A percentile compares a stretch with the other conserved stretches of the same genome.
These are phyloP conservation scores for Ryuthela nishihirai DNA, from an alignment of 2,888 invertebrate species.

Conservation along the genomic window DNA sequence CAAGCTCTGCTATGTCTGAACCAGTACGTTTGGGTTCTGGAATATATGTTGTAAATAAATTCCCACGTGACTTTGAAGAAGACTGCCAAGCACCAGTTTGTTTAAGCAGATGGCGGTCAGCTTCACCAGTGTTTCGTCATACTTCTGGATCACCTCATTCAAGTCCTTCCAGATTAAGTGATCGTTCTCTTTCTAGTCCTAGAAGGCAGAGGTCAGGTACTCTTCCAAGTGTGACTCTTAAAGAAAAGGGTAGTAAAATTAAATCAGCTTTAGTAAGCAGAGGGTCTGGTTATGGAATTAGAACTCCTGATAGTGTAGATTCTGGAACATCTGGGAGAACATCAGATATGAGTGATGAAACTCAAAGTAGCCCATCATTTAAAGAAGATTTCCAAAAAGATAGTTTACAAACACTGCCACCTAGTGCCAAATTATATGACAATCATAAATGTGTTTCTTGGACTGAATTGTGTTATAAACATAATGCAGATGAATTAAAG, in stretches of 20 bases:
- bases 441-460: too few relatives aligned
- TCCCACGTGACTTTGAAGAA: constrained; percentile 24
- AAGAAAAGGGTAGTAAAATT: background rate
- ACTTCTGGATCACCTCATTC: constrained; percentile 27
- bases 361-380: constrained; percentile 30
- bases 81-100: constrained; percentile 20
- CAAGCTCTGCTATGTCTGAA: constrained; percentile 39
- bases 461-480: background rate
- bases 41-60: constrained; percentile 32
- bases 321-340: constrained; percentile 27
- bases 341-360: constrained; percentile 33
- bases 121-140: constrained; percentile 34
- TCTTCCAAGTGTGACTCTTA: constrained; percentile 6
- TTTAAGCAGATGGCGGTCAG: constrained; percentile 33
- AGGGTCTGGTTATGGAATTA: constrained; percentile 5
- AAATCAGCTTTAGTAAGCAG: background rate
- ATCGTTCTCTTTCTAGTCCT: constrained; percentile 14
- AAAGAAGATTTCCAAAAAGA: too few relatives aligned
- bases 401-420: too few relatives aligned
- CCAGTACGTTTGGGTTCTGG: constrained; percentile 32
- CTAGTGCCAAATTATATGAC: too few relatives aligned
- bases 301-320: constrained; percentile 31
- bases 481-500: constrained; percentile 7
- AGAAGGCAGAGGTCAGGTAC: constrained; percentile 20
- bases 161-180: constrained; percentile 29